Evolutionary conservation across 2,113 vertebrate species (phyloP).

Genomic region (Rynchops niger): DNA sequence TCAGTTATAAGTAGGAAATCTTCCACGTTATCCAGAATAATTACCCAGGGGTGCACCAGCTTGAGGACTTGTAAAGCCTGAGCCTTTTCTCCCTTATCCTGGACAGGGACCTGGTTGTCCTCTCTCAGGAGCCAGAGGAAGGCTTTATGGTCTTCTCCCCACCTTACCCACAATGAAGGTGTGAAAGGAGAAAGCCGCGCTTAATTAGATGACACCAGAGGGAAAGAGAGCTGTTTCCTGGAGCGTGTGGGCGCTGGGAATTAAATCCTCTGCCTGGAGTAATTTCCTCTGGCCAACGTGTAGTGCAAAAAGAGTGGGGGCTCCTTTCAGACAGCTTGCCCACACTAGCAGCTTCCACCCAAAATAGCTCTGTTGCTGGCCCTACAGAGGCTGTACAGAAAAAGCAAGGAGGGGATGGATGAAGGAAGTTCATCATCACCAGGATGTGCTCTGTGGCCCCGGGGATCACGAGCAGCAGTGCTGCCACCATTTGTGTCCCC

Average conservation of each 20-base stretch:
- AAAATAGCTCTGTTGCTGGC: neutral
- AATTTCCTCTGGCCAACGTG: neutral
- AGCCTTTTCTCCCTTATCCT: neutral
- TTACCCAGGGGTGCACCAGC: neutral
- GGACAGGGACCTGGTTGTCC: neutral
- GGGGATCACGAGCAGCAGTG: neutral
- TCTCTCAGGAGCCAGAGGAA: neutral
- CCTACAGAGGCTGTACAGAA: neutral
- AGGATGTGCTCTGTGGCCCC: neutral
- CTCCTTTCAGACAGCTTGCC: neutral
- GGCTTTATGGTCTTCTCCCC: neutral
- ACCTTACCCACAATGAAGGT: neutral
- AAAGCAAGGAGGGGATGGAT: neutral
- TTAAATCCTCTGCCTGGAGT: neutral
- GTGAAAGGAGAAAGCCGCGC: neutral
- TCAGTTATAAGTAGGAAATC: neutral
- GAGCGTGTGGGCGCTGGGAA: neutral
- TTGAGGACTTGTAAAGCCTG: neutral
- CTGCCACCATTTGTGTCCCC: accelerated
- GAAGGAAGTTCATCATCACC: neutral
- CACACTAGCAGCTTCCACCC: neutral
- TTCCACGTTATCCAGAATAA: neutral
- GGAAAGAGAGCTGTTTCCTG: neutral
- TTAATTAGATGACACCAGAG: neutral
- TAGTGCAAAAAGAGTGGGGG: neutral